Evolutionary conservation across 2,113 vertebrate species (phyloP).

Genomic region (Centropus bengalensis): DNA sequence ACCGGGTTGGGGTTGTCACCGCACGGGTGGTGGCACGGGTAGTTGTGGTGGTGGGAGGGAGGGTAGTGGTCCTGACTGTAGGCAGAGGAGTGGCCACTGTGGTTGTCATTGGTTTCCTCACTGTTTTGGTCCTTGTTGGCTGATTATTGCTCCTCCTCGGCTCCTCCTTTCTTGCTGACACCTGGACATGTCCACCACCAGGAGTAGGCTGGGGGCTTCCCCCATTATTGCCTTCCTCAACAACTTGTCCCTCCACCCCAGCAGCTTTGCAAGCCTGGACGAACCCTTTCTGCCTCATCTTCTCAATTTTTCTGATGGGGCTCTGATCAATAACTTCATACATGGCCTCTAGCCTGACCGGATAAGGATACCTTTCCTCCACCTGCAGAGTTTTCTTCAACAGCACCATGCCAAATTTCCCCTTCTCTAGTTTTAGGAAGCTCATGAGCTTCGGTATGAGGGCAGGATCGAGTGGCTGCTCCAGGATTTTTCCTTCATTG

Average conservation of each 20-base stretch:
- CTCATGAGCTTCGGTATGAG: slow-evolving; percentile 93
- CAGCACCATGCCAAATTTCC: slow-evolving; percentile 97
- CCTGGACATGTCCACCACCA: slow-evolving; percentile 59
- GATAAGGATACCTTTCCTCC: slow-evolving; percentile 95
- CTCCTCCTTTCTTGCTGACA: slow-evolving; percentile 78
- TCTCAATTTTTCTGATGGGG: slow-evolving; percentile 91
- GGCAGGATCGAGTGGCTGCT: slow-evolving; percentile 87
- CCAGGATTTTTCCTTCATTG: slow-evolving; percentile 88
- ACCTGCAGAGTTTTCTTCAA: slow-evolving; percentile 96
- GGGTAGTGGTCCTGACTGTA: slow-evolving; percentile 59
- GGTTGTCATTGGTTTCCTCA: slow-evolving; percentile 63
- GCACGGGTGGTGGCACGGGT: slow-evolving; percentile 30
- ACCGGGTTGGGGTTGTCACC: slow-evolving; percentile 62
- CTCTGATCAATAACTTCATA: slow-evolving; percentile 94
- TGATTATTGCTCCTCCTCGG: slow-evolving; percentile 59
- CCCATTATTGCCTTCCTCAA: slow-evolving; percentile 71
- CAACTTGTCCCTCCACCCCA: slow-evolving; percentile 92
- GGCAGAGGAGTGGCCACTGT: slow-evolving; percentile 35
- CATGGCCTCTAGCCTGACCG: slow-evolving; percentile 94
- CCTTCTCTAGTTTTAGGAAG: slow-evolving; percentile 94
- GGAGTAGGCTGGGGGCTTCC: slow-evolving; percentile 4
- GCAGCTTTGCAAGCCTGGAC: slow-evolving; percentile 92
- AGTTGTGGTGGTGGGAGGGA: slow-evolving; percentile 72
- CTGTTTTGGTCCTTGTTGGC: slow-evolving; percentile 73
- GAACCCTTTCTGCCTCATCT: slow-evolving; percentile 93